A percentile compares a stretch with the other conserved stretches of the same genome.
Evolutionary conservation across 2,797 vertebrate genomes (phyloP).

Genomic region (Sternarchorhynchus goeldii): DNA sequence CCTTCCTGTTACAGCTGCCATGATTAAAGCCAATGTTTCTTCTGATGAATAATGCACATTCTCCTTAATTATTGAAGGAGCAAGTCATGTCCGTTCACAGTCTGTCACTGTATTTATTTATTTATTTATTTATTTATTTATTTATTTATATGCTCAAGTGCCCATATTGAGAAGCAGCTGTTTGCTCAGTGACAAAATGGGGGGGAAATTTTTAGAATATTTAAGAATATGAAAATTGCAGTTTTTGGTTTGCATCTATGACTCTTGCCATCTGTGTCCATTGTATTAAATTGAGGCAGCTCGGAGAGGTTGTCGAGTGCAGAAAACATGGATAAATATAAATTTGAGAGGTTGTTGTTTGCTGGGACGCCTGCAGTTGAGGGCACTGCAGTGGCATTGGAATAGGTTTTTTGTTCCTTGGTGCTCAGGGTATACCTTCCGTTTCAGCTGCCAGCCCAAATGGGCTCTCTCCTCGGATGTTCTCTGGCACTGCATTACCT

Average conservation of each 20-base stretch:
- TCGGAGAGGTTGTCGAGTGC: background rate
- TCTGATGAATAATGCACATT: slow-evolving; percentile 57
- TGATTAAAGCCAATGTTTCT: slow-evolving; percentile 54
- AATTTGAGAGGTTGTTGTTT: slow-evolving; percentile 24
- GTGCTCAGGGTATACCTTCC: background rate
- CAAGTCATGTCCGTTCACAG: slow-evolving; percentile 60
- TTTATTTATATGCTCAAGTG: slow-evolving; percentile 57
- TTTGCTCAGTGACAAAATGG: slow-evolving; percentile 42
- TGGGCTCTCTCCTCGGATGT: slow-evolving; percentile 88
- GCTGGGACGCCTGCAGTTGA: slow-evolving; percentile 25
- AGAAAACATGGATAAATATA: slow-evolving; percentile 17
- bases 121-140: slow-evolving; percentile 15
- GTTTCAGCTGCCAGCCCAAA: slow-evolving; percentile 89
- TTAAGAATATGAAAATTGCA: background rate
- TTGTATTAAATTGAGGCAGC: background rate
- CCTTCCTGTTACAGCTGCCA: slow-evolving; percentile 33
- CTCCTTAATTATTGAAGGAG: slow-evolving; percentile 59
- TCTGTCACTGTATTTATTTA: slow-evolving; percentile 48
- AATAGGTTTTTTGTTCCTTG: slow-evolving; percentile 9
- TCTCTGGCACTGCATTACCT: slow-evolving; percentile 88
- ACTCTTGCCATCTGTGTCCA: slow-evolving; percentile 2
- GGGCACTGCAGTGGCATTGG: slow-evolving; percentile 4
- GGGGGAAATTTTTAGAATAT: slow-evolving; percentile 28
- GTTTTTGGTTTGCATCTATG: slow-evolving; percentile 10
- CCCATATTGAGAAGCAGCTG: slow-evolving; percentile 65